A percentile compares a stretch with the other conserved stretches of the same genome.
Conservation (phyloP, 2,888 invertebrate genomes). For the Archaeoteleia sp. region DNA sequence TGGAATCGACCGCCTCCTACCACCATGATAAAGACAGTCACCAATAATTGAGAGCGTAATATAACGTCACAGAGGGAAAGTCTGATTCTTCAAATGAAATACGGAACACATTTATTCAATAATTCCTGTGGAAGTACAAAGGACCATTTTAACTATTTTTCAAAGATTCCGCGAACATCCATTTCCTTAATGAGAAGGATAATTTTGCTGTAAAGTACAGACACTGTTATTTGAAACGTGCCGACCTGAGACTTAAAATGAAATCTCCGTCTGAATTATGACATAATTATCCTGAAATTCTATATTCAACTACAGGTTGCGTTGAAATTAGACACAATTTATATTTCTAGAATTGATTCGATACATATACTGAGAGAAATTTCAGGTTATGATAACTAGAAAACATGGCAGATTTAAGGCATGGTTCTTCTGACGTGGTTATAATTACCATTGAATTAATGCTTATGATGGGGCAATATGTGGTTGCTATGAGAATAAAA, state of each 20-base stretch:
- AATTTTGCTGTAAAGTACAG: slow-evolving; percentile 18
- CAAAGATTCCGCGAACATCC: slow-evolving; percentile 18
- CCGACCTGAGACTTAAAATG: slow-evolving; percentile 19
- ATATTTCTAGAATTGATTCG: too few species aligned
- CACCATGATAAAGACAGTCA: slow-evolving; percentile 42
- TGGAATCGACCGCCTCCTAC: slow-evolving; percentile 38
- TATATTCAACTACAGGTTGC: slow-evolving; percentile 19
- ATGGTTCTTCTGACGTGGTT: too few species aligned
- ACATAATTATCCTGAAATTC: slow-evolving; percentile 22
- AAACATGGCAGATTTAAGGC: too few species aligned
- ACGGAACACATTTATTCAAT: slow-evolving; percentile 39
- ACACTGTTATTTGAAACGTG: slow-evolving; percentile 22
- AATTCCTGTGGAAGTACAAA: slow-evolving; percentile 26
- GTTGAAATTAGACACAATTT: slow-evolving; percentile 14
- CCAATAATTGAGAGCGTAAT: slow-evolving; percentile 44
- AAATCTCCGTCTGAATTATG: slow-evolving; percentile 19
- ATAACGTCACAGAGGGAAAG: slow-evolving; percentile 40
- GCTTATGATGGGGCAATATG: too few species aligned
- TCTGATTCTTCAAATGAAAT: slow-evolving; percentile 31
- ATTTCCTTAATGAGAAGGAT: slow-evolving; percentile 33
- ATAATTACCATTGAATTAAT: too few species aligned
- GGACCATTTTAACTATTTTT: slow-evolving; percentile 35
- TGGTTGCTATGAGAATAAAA: too few species aligned
- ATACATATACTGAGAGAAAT: too few species aligned
- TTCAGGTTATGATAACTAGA: too few species aligned